Percentiles rank a stretch among this genome's conserved stretches.
phyloP scores from a whole-genome alignment of 2,797 vertebrate species.

The Pteronotus mesoamericanus region DNA sequence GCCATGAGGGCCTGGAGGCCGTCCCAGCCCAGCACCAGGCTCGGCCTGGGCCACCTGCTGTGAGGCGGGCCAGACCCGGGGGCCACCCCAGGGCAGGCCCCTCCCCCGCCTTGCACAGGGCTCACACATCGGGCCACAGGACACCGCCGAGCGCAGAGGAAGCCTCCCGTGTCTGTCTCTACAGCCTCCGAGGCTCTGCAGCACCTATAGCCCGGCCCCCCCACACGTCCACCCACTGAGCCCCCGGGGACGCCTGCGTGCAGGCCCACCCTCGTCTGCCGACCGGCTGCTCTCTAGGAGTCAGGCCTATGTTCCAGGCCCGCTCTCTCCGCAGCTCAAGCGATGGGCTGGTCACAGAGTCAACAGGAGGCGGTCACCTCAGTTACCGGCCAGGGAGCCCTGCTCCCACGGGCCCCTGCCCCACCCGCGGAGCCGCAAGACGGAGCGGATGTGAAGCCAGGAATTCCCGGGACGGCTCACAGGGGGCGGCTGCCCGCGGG shows the following conservation, averaged over 20 bases:
- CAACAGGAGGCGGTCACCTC: neutral
- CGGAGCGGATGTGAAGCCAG: neutral
- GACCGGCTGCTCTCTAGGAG: neutral
- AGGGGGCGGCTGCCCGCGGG: constrained; percentile 58
- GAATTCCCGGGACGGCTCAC: neutral
- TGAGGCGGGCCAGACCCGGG: fast-evolving
- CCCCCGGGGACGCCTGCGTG: neutral
- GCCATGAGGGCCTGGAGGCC: fast-evolving
- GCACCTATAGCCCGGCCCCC: neutral
- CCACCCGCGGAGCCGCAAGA: neutral
- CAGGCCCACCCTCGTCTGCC: neutral
- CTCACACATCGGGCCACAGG: neutral
- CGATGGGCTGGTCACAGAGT: neutral
- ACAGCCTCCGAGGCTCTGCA: neutral
- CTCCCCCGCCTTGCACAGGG: neutral
- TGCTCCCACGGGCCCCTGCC: neutral
- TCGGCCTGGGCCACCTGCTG: neutral
- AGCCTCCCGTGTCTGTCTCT: neutral
- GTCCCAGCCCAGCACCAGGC: neutral
- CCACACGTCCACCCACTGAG: neutral
- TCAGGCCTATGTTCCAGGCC: neutral
- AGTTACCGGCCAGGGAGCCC: neutral
- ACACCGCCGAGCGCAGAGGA: fast-evolving
- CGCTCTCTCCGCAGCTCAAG: neutral
- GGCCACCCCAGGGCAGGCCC: neutral